phyloP scores from a whole-genome alignment of 2,113 vertebrate species.

The Salminus brasiliensis region DNA sequence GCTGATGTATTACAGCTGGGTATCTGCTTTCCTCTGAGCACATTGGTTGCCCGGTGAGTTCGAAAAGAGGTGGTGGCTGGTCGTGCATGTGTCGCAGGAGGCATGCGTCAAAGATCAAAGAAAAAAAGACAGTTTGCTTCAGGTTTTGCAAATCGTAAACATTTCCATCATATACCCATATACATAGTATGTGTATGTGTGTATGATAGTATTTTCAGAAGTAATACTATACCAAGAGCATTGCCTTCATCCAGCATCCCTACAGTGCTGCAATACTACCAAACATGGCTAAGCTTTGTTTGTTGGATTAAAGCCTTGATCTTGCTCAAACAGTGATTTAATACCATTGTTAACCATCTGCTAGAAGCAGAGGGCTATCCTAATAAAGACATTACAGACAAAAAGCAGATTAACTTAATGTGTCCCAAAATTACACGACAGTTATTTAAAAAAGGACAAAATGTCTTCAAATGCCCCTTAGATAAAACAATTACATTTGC shows the following conservation, averaged over 20 bases:
- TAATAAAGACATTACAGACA: slow-evolving; percentile 47
- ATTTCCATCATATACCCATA: too few relatives aligned
- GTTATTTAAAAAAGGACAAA: not conserved
- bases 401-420: slow-evolving; percentile 44
- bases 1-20: too few relatives aligned
- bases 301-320: slow-evolving; percentile 58
- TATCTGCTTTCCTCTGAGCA: too few relatives aligned
- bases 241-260: slow-evolving; percentile 25
- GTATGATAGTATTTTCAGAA: too few relatives aligned
- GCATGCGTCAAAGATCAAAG: too few relatives aligned
- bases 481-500: slow-evolving; percentile 7
- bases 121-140: too few relatives aligned
- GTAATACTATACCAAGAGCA: too few relatives aligned
- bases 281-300: slow-evolving; percentile 57
- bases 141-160: too few relatives aligned
- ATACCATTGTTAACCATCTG: slow-evolving; percentile 64
- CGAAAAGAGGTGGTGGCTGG: too few relatives aligned
- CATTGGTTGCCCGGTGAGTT: too few relatives aligned
- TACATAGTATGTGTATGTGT: too few relatives aligned
- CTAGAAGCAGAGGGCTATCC: slow-evolving; percentile 52
- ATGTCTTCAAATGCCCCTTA: not conserved
- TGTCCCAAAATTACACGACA: not conserved
- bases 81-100: too few relatives aligned
- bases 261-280: slow-evolving; percentile 8
- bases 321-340: slow-evolving; percentile 59